A percentile compares a stretch with the other conserved stretches of the same genome.
Conservation (phyloP, 2,113 vertebrate species). For the Madoqua kirkii region DNA sequence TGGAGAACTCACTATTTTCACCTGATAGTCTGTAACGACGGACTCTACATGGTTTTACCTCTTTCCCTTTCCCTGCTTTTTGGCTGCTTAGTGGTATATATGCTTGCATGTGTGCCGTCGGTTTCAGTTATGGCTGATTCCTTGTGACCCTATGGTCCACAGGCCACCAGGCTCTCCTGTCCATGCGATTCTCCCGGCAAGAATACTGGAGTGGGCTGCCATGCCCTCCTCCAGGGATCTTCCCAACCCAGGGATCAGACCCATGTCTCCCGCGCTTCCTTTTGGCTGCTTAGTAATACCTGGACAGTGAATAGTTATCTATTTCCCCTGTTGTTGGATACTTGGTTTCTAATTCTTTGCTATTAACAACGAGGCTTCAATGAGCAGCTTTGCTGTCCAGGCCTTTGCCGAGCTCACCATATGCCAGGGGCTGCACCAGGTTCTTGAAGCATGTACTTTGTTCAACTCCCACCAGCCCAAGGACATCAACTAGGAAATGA, state of each 20-base stretch:
- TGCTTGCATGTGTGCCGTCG: neutral
- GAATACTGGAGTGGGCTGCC: neutral
- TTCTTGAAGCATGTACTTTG: neutral
- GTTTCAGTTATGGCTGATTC: neutral
- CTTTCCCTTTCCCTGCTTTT: neutral
- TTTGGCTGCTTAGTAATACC: neutral
- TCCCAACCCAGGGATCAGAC: neutral
- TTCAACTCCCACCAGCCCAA: neutral
- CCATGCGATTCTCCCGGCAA: neutral
- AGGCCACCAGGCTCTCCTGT: neutral
- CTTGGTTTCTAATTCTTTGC: neutral
- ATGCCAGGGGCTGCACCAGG: neutral
- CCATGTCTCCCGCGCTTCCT: neutral
- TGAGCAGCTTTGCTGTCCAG: neutral
- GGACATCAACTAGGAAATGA: neutral
- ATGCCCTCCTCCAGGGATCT: neutral
- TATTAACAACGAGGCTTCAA: neutral
- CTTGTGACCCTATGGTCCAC: neutral
- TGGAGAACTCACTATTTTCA: neutral
- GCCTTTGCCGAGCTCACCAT: neutral
- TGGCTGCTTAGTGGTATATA: neutral
- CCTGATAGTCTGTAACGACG: neutral
- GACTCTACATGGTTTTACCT: neutral
- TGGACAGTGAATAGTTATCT: neutral
- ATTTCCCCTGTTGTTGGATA: neutral